Evolutionary conservation across 2,797 vertebrate genomes (phyloP).

Genomic region (Pelodytes ibericus): DNA sequence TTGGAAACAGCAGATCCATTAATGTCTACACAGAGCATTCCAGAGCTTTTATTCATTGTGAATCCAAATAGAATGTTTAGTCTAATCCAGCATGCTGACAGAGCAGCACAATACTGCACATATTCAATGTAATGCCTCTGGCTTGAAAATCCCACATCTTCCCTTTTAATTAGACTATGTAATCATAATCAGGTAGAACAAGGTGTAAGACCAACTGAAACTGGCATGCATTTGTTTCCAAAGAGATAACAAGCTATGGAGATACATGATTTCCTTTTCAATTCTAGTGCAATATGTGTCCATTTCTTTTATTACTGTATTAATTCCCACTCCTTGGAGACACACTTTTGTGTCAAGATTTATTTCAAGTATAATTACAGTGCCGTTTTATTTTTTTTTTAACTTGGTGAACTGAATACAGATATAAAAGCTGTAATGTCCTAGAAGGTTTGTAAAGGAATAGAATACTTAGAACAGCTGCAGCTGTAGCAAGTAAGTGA

Average conservation of each 20-base stretch:
- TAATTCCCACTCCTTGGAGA: constrained; percentile 39
- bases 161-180: constrained; percentile 41
- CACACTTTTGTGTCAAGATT: constrained; percentile 23
- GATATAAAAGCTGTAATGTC: constrained; percentile 9
- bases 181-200: constrained; percentile 37
- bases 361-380: constrained; percentile 38
- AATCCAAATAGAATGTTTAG: constrained; percentile 20
- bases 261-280: constrained; percentile 27
- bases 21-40: not conserved
- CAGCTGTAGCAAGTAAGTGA: no score
- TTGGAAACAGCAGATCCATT: not conserved
- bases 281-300: constrained; percentile 28
- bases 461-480: not conserved
- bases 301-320: constrained; percentile 41
- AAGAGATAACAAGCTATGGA: constrained; percentile 37
- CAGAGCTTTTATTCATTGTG: not conserved
- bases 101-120: not conserved
- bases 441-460: not conserved
- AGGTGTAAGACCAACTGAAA: constrained; percentile 30
- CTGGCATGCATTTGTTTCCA: constrained; percentile 11
- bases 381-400: not conserved
- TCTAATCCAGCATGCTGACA: constrained; percentile 10
- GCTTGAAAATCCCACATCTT: constrained; percentile 22
- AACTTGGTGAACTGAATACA: constrained; percentile 12
- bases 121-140: constrained; percentile 17